Conservation (phyloP, 2,888 invertebrate species). For the Ormyrus labotus region DNA sequence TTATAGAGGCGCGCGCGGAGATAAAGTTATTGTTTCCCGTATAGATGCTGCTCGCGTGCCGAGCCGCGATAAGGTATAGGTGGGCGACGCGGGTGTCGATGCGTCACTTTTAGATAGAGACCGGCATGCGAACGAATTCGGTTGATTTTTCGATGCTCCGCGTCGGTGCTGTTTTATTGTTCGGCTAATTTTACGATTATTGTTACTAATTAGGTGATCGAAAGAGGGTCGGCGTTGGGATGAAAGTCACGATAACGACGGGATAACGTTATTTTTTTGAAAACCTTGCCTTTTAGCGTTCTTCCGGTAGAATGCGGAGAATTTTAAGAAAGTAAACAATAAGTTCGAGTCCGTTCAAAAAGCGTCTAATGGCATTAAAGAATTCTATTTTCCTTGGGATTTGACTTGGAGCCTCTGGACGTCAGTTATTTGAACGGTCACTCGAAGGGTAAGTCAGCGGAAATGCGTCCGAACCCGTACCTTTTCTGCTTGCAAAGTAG, state of each 20-base stretch:
- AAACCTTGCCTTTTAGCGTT: constrained; percentile 3
- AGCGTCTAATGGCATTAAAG: constrained; percentile 45
- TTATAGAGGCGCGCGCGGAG: constrained; percentile 49
- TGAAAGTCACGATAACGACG: neutral
- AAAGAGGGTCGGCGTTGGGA: too few relatives aligned
- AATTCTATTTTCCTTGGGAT: constrained; percentile 31
- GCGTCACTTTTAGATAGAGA: constrained; percentile 57
- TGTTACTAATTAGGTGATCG: too few relatives aligned
- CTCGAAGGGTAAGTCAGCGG: constrained; percentile 49
- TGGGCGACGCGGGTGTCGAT: constrained; percentile 2
- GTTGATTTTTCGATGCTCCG: neutral
- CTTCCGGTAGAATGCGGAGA: neutral
- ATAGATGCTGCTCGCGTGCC: constrained; percentile 62
- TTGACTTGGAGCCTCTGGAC: constrained; percentile 31
- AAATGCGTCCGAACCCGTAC: constrained; percentile 15
- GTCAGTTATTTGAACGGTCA: constrained; percentile 47
- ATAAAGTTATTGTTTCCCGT: constrained; percentile 67
- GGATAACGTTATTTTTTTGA: constrained; percentile 27
- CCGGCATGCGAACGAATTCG: constrained; percentile 60
- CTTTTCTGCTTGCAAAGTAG: constrained; percentile 18
- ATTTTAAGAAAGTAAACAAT: constrained; percentile 17
- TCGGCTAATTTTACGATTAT: constrained; percentile 4
- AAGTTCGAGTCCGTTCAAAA: constrained; percentile 2
- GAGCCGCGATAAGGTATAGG: constrained; percentile 55
- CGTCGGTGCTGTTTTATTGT: neutral